phyloP scores from a whole-genome alignment of 2,797 vertebrate species.

The Balearica regulorum region DNA sequence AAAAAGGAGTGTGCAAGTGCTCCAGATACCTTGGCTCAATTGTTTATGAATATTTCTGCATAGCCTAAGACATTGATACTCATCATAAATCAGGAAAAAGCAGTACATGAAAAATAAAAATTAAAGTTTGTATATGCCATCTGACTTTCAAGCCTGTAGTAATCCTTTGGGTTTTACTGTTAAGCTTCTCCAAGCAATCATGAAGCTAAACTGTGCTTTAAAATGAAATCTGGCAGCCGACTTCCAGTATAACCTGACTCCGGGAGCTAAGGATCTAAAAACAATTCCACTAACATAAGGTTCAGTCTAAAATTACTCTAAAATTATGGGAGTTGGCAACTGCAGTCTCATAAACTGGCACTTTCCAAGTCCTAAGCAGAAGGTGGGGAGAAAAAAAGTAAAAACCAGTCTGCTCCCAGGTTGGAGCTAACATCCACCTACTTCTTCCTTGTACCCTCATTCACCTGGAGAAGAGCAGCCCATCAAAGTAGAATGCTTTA shows the following conservation, averaged over 20 bases:
- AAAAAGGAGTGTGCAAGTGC: not conserved
- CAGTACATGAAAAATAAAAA: slow-evolving; percentile 8
- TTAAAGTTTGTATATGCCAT: not conserved
- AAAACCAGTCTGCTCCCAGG: not conserved
- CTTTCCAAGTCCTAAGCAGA: not conserved
- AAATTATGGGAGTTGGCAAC: not conserved
- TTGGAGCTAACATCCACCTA: not conserved
- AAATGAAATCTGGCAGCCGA: not conserved
- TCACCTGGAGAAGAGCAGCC: not conserved
- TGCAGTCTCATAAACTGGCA: not conserved
- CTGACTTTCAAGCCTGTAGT: not conserved
- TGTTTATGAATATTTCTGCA: not conserved
- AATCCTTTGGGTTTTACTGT: not conserved
- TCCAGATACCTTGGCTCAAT: not conserved
- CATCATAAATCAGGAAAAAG: not conserved
- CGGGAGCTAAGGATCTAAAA: not conserved
- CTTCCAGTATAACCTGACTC: not conserved
- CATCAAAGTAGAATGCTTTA: not conserved
- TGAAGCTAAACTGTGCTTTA: not conserved
- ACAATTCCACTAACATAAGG: not conserved
- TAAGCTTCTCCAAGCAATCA: not conserved
- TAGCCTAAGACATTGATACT: not conserved
- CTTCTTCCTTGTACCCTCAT: not conserved
- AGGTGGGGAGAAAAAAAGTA: not conserved
- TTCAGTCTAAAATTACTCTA: not conserved